Evolutionary conservation across 2,888 invertebrate genomes (phyloP), one percentile per base, ranked within the genome.

Genomic region (Agapetus fuscipes): DNA sequence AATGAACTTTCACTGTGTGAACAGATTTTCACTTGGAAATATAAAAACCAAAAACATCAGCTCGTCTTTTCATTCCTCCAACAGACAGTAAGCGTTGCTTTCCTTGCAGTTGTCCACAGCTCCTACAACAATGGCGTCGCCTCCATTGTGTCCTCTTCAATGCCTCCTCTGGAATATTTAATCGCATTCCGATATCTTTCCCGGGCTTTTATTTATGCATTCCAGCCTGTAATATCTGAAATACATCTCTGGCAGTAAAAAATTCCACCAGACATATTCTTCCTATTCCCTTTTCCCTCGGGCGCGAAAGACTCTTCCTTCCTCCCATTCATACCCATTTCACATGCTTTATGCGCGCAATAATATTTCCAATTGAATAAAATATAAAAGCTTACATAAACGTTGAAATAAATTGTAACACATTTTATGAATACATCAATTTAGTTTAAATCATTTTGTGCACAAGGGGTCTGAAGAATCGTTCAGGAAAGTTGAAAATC

Each of bases 121-220:
- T 20, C 20, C 20, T 4, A 4, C 5, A 6, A 20, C 20, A 20
- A 20, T 20, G 20, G 20, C 5, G 5, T 4, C 20, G 4, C 37
- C 7, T 17, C 34, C 30, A 39, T 39, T 30, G 34, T 34, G 39
- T 30, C 30, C 12, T 15, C 30, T 24, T 34, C 39, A 34, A 39
- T 39, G 30, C 24, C 29, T 30, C 6, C 11, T 24, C 27, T 30
- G 39, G 30, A 39, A 39, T 39, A 39, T 34, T 39, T 39, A 28
- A 39, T 34, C 39, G 34, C 39, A 35, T 39, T 39, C 36, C 36
- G 17, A 36, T 36, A 36, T 36, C 36, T 14, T 36, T 36, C 17
- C 15, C 27, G 36, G n/a, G n/a, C n/a, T 36, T 36, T 36, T 36
- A 36, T 36, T 36, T 36, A 36, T 36, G 36, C 16, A 36, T 36